Percentiles rank a stretch among this genome's conserved stretches.
Conservation (phyloP, 2,888 invertebrate genomes). For the Hypercompe scribonia region DNA sequence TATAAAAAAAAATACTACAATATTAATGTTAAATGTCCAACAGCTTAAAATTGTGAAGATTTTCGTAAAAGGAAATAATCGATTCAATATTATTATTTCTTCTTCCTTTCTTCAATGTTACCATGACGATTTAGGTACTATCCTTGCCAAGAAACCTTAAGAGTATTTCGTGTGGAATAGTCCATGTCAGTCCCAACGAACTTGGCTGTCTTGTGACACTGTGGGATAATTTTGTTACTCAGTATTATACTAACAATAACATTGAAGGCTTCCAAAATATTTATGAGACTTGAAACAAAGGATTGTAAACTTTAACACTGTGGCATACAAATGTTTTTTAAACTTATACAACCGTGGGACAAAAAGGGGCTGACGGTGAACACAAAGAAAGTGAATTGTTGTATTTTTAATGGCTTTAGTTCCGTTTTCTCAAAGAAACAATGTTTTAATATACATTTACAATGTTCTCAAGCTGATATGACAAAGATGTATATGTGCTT, state of each 20-base stretch:
- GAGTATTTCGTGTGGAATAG: neutral
- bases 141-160: neutral
- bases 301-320: conserved; percentile 28
- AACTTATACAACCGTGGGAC: conserved; percentile 18
- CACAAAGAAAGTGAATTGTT: conserved; percentile 46
- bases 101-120: neutral
- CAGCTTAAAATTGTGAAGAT: no score
- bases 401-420: conserved; percentile 32
- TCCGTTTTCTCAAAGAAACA: conserved; percentile 34
- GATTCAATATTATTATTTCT: neutral
- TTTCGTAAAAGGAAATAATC: neutral
- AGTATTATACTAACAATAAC: conserved; percentile 23
- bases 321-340: conserved; percentile 19
- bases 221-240: neutral
- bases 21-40: no score
- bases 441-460: conserved; percentile 20
- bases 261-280: conserved; percentile 30
- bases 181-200: neutral
- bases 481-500: conserved; percentile 12
- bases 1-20: no score
- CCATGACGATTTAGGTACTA: no score
- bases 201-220: neutral
- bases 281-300: conserved; percentile 29
- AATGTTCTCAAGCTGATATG: conserved; percentile 34
- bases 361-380: conserved; percentile 19